These are phyloP conservation scores for Hemaris fuciformis DNA, from an alignment of 2,888 invertebrate genomes.

Conservation along the genomic window DNA sequence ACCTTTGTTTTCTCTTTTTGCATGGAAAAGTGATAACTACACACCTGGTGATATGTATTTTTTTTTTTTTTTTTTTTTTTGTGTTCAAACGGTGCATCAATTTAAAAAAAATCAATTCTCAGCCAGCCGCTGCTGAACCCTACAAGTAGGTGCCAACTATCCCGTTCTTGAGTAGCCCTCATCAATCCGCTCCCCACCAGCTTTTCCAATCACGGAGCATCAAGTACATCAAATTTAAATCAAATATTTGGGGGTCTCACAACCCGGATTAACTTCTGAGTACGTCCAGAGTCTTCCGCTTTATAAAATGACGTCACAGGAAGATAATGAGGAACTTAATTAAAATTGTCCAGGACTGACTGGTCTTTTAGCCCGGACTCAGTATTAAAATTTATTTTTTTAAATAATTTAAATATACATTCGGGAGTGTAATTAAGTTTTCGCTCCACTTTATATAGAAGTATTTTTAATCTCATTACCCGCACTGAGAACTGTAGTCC, in stretches of 20 bases:
- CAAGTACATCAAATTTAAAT: neutral
- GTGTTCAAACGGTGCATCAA: too few species aligned
- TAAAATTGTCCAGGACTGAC: constrained; percentile 38
- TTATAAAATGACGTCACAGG: neutral
- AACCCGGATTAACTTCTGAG: neutral
- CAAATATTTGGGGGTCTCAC: neutral
- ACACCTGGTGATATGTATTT: too few species aligned
- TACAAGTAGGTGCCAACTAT: too few species aligned
- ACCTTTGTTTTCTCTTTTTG: too few species aligned
- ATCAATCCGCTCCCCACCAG: too few species aligned
- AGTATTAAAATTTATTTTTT: constrained; percentile 4
- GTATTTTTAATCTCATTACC: neutral
- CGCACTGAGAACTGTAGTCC: neutral
- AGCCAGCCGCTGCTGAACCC: too few species aligned
- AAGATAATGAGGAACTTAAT: constrained; percentile 46
- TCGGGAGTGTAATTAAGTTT: neutral
- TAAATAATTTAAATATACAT: constrained; percentile 1
- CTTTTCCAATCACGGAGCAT: too few species aligned
- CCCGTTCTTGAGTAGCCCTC: too few species aligned
- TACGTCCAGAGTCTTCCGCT: neutral
- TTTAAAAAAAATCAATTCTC: too few species aligned
- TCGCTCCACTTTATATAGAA: neutral
- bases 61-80: too few species aligned
- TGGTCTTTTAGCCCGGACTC: constrained; percentile 23
- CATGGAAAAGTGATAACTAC: too few species aligned